Conservation (phyloP, 2,113 vertebrate species). For the Ginglymostoma cirratum region DNA sequence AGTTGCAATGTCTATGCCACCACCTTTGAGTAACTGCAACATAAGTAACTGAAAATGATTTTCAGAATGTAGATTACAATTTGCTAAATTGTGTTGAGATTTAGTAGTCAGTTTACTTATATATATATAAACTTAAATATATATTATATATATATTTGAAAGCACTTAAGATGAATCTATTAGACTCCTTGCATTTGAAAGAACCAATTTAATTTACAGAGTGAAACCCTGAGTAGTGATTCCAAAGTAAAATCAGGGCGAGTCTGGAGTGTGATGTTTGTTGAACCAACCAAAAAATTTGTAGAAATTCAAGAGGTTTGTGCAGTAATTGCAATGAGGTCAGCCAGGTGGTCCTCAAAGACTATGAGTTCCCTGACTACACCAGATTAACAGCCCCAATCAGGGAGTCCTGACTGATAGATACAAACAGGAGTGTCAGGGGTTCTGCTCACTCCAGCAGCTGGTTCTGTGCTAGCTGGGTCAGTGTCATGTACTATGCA, state of each 20-base stretch:
- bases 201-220: neutral
- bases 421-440: too few species aligned
- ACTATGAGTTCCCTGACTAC: too few species aligned
- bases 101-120: neutral
- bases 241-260: neutral
- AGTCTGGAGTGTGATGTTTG: neutral
- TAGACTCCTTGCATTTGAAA: neutral
- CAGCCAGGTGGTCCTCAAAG: too few species aligned
- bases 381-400: too few species aligned
- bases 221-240: neutral
- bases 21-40: neutral
- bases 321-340: too few species aligned
- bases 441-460: too few species aligned
- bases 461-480: too few species aligned
- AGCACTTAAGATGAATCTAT: neutral
- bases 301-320: neutral
- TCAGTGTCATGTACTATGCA: too few species aligned
- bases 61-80: neutral
- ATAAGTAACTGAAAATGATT: neutral
- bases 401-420: too few species aligned
- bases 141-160: neutral
- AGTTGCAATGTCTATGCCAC: neutral
- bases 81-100: neutral
- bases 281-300: neutral
- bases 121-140: neutral